A percentile compares a stretch with the other conserved stretches of the same genome.
phyloP scores from a whole-genome alignment of 2,113 vertebrate genomes.

The Centropristis striata region DNA sequence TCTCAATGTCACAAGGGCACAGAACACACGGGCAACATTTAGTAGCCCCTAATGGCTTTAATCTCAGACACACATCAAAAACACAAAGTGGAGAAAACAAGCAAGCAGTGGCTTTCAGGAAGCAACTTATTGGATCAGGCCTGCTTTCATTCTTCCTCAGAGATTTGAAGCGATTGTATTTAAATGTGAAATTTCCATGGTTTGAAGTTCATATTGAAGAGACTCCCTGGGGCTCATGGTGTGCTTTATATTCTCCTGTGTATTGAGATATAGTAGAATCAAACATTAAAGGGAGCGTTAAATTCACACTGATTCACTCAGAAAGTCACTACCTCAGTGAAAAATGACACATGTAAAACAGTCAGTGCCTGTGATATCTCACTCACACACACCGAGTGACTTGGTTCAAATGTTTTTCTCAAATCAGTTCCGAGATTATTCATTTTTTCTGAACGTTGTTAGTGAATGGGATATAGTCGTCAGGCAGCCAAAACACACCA shows the following conservation, averaged over 20 bases:
- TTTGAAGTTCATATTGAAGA: conserved; percentile 24
- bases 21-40: conserved; percentile 35
- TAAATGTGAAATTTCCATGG: background rate
- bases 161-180: conserved; percentile 21
- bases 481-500: background rate
- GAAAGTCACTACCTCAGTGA: background rate
- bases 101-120: conserved; percentile 21
- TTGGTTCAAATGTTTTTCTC: background rate
- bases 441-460: background rate
- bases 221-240: conserved; percentile 1
- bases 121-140: conserved; percentile 17
- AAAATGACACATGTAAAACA: background rate
- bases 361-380: background rate
- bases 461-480: background rate
- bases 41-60: conserved; percentile 40
- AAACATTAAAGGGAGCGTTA: conserved; percentile 12
- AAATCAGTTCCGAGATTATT: background rate
- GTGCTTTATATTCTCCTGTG: conserved; percentile 26
- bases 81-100: conserved; percentile 2
- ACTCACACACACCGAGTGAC: background rate
- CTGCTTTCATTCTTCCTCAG: conserved; percentile 11
- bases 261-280: background rate
- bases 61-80: conserved; percentile 30
- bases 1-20: conserved; percentile 72
- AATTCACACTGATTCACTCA: background rate